phyloP scores from a whole-genome alignment of 2,888 invertebrate species.

The Drosophila ochracea region DNA sequence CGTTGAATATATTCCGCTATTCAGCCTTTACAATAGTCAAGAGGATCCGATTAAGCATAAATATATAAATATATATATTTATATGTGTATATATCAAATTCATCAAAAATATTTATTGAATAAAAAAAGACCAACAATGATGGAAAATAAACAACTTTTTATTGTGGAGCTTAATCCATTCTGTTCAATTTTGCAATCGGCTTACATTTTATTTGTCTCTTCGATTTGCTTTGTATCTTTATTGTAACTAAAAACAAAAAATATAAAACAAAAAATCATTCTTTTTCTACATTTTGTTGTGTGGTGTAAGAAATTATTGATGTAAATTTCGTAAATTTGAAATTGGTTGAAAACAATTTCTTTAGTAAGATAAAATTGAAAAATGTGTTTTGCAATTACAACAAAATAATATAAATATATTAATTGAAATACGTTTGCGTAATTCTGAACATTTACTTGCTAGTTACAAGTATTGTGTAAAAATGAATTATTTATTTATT shows the following conservation, averaged over 20 bases:
- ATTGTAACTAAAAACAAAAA: too few species aligned
- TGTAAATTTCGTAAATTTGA: background rate
- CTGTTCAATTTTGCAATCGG: background rate
- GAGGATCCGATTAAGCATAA: background rate
- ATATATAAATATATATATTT: background rate
- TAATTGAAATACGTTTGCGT: constrained; percentile 17
- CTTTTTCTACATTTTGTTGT: background rate
- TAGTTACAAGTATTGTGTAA: background rate
- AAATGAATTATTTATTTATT: constrained; percentile 38
- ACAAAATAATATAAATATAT: background rate
- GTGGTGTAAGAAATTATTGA: background rate
- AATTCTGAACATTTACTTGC: constrained; percentile 16
- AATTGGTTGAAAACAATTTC: background rate
- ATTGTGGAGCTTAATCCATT: background rate
- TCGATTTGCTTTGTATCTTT: too few species aligned
- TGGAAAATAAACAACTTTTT: background rate
- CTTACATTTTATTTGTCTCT: background rate
- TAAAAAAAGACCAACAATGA: background rate
- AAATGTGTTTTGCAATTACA: background rate
- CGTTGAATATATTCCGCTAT: constrained; percentile 5
- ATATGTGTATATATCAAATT: background rate
- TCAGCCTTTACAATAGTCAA: background rate
- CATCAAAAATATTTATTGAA: background rate
- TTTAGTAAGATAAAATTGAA: background rate
- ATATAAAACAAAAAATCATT: background rate